Conservation (phyloP, 2,113 vertebrate species). For the Macrotus californicus region DNA sequence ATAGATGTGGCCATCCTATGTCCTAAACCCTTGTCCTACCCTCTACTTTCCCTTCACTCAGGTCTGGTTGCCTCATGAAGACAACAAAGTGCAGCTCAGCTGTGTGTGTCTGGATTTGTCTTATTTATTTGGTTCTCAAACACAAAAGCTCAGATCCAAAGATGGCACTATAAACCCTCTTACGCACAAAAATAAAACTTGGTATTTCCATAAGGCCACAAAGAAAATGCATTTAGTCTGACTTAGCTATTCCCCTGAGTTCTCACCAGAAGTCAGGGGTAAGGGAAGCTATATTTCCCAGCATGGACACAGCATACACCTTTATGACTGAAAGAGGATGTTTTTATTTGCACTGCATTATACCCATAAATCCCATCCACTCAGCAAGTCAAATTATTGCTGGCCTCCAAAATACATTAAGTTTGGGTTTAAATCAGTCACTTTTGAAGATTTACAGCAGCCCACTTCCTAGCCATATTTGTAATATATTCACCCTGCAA, state of each 20-base stretch:
- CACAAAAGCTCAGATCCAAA: constrained; percentile 34
- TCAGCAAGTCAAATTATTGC: constrained; percentile 85
- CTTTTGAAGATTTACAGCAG: constrained; percentile 79
- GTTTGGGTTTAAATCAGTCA: constrained; percentile 83
- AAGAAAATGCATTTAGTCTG: constrained; percentile 50
- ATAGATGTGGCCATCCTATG: not conserved
- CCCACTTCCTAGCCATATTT: constrained; percentile 76
- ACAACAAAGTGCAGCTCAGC: not conserved
- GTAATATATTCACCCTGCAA: constrained; percentile 78
- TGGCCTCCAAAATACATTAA: constrained; percentile 82
- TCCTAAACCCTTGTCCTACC: not conserved
- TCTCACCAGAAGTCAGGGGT: constrained; percentile 61
- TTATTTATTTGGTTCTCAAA: constrained; percentile 57
- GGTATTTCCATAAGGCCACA: constrained; percentile 63
- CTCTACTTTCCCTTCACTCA: not conserved
- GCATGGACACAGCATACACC: constrained; percentile 70
- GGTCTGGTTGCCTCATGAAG: not conserved
- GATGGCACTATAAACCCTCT: constrained; percentile 30
- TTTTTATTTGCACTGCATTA: constrained; percentile 84
- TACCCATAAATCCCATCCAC: constrained; percentile 81
- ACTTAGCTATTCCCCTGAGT: constrained; percentile 51
- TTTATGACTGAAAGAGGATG: constrained; percentile 79
- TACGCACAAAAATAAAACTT: constrained; percentile 61
- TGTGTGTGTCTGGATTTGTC: not conserved
- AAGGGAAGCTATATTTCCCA: constrained; percentile 72